Evolutionary conservation across 2,797 vertebrate species (phyloP).

Genomic region (Ctenosaura bakeri): DNA sequence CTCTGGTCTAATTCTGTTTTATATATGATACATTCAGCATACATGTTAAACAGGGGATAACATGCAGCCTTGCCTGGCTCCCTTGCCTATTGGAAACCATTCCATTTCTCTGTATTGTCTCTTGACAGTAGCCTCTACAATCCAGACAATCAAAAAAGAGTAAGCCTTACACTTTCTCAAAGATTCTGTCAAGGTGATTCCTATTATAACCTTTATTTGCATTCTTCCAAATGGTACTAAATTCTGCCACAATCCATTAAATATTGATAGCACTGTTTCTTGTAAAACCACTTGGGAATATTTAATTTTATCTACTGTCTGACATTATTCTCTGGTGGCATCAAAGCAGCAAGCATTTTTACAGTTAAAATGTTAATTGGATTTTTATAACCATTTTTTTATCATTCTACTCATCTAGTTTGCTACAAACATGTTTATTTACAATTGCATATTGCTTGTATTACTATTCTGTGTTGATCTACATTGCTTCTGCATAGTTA

Average conservation of each 20-base stretch:
- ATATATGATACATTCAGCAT: too few species aligned
- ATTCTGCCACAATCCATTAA: constrained; percentile 80
- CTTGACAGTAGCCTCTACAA: too few species aligned
- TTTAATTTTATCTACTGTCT: constrained; percentile 80
- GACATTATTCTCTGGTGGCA: constrained; percentile 71
- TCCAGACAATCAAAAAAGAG: constrained; percentile 21
- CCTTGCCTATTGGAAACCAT: too few species aligned
- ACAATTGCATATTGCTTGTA: constrained; percentile 77
- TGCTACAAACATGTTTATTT: constrained; percentile 81
- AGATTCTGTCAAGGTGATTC: constrained; percentile 79
- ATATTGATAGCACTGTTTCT: constrained; percentile 79
- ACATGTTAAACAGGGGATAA: too few species aligned
- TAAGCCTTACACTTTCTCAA: constrained; percentile 66
- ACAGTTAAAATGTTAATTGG: constrained; percentile 84
- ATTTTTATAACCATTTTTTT: constrained; percentile 80
- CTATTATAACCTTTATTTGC: constrained; percentile 78
- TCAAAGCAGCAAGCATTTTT: constrained; percentile 74
- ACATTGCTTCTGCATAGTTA: constrained; percentile 66
- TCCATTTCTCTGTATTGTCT: too few species aligned
- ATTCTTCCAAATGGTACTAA: constrained; percentile 77
- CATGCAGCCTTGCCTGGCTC: too few species aligned
- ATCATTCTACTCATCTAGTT: constrained; percentile 74
- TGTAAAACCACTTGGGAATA: constrained; percentile 74
- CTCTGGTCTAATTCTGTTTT: too few species aligned
- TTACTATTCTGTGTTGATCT: constrained; percentile 77